Base-by-base conservation (phyloP, 2,113 vertebrate genomes). In the Dermatemys mawii region DNA sequence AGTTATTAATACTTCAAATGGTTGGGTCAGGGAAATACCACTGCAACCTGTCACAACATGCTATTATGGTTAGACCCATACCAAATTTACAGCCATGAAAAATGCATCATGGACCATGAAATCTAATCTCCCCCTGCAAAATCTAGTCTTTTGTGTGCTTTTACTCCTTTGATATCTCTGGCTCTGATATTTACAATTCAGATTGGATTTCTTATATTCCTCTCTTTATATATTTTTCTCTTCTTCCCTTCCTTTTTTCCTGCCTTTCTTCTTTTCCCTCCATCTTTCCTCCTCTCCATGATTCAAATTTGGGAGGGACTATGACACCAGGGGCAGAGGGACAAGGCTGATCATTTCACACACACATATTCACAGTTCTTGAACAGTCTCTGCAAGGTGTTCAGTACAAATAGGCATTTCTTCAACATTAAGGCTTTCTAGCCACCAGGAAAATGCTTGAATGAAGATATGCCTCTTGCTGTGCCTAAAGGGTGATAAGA, bases 361-460 rank as follows among this genome's bases (percentile, higher is more conserved):
- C 29, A 32, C 4, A 32, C 3, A 11, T 2, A 0, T 2, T 41
- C 82, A 24, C 3, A 6, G 12, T 46, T 29, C 55, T 84, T n/a
- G 8, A 22, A 50, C 9, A 70, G 16, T 32, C 46, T 85, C 81
- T 60, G 83, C 41, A 63, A 80, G 55, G 8, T 10, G 19, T 29
- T 14, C 2, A 5, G 6, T n/a, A 16, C 4, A 11, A 55, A 0
- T 48, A 17, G 81, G 32, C 10, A 51, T 51, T 51, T 22, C 17
- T 89, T 81, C 88, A 6, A 57, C 76, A 35, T 14, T 13, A 49
- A 94, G 82, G 4, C 5, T 70, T 46, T 4, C 1, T 82, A 12
- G 41, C 32, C 24, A 29, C 51, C 24, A 35, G 60, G 60, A n/a
- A 3, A 44, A 46, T 0, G 0, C 38, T 21, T 41, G 5, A 4